Evolutionary conservation across 64 coral and sea anemone genomes (phyloP), one percentile per base, ranked within the genome.

Genomic region (Porites lutea): DNA sequence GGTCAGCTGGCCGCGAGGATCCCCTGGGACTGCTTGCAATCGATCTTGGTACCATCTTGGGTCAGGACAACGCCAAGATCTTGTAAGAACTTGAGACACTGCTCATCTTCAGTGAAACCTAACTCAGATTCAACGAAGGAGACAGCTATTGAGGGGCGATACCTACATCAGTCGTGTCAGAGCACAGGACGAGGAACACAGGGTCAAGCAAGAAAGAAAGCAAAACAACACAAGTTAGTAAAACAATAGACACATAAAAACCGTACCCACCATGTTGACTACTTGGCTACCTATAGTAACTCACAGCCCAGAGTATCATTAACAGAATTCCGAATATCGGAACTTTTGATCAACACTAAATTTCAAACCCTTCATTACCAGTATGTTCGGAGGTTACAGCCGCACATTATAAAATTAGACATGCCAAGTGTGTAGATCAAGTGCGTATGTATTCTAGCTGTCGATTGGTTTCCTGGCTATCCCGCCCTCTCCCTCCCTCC

Each of bases 101-200:
- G 71, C 52, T 71, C 91, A 22, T 87, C 82, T 23, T 93, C 91
- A 79, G 60, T 86, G 79, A 93, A 93, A 93, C 91, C 91, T 93
- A 93, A 85, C 83, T 93, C 91, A 59, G 82, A 93, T 93, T 93
- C 82, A 87, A 93, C 79, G 83, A 93, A 93, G 91, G 91, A 79
- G 75, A 87, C 74, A 46, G 91, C 71, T 85, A 93, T 53, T 54
- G 91, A 54, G 69, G 91, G 91, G 27, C 91, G 91, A 74, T 93
- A 93, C 57, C 91, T 93, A 87, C 73, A 50, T 58, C 79, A 82
- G 79, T 58, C 79, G 62, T 50, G 13, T 52, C 46, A 84, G 16
- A 15, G 48, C 59, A 82, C 43, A 84, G 46, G 15, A 84, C 7
- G 8, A 84, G 79, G 79, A 47, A 65, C 46, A 19, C 73, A 76